Conservation (phyloP, 2,113 vertebrate genomes). For the Phrynosoma platyrhinos region DNA sequence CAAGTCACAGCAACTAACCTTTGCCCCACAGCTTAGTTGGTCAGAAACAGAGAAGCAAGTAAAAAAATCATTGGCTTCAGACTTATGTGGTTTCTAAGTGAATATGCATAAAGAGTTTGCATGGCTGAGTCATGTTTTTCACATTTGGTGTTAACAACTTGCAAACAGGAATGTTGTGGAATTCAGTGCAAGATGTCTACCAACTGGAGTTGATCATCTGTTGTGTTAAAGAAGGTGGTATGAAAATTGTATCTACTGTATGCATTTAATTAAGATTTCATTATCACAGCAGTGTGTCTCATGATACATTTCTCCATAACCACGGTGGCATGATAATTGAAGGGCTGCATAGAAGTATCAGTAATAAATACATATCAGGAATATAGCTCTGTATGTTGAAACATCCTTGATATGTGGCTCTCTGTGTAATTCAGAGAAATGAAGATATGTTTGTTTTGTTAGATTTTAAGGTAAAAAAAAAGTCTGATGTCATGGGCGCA, state of each 20-base stretch:
- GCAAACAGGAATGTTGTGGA: neutral
- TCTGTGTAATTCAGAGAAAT: too few relatives aligned
- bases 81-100: neutral
- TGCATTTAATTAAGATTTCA: neutral
- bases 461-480: too few relatives aligned
- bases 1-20: neutral
- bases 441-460: too few relatives aligned
- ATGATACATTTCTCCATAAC: too few relatives aligned
- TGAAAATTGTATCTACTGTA: neutral
- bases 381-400: neutral
- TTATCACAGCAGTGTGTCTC: neutral
- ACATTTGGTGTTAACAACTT: neutral
- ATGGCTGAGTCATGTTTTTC: slow-evolving; percentile 6
- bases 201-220: neutral
- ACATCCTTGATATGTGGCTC: too few relatives aligned
- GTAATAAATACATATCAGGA: neutral
- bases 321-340: neutral
- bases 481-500: too few relatives aligned
- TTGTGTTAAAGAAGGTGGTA: neutral
- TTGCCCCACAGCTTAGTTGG: neutral
- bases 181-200: neutral
- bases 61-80: too few relatives aligned
- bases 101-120: neutral
- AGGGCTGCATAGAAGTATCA: neutral
- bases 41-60: too few relatives aligned